A percentile compares a stretch with the other conserved stretches of the same genome.
Conservation (phyloP, 2,113 vertebrate species). For the Hipposideros armiger region DNA sequence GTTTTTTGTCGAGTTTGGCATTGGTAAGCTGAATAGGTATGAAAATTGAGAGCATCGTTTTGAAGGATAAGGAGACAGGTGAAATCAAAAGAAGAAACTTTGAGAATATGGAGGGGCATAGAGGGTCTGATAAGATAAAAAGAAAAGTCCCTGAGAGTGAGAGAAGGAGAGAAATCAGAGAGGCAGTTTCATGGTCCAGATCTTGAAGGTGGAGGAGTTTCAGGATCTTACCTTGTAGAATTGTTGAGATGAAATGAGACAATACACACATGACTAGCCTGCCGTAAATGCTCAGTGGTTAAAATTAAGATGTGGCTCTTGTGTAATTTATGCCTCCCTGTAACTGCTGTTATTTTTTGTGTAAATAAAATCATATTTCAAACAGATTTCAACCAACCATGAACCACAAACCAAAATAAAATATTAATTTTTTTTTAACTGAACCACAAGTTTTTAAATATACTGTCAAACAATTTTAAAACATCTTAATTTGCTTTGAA, state of each 20-base stretch:
- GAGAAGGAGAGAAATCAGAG: neutral
- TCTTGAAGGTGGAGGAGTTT: neutral
- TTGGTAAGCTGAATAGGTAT: neutral
- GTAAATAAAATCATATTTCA: constrained; percentile 64
- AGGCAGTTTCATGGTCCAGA: neutral
- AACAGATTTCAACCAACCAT: constrained; percentile 5
- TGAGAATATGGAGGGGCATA: neutral
- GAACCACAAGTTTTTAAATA: constrained; percentile 51
- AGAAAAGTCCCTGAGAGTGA: neutral
- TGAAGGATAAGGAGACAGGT: neutral
- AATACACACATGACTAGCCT: neutral
- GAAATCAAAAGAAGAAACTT: neutral
- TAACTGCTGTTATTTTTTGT: constrained; percentile 30
- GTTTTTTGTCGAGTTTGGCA: neutral
- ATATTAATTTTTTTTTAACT: constrained; percentile 1
- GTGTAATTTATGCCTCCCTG: neutral
- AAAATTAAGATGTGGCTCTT: neutral
- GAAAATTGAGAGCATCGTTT: neutral
- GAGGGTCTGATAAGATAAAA: constrained; percentile 11
- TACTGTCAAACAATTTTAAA: neutral
- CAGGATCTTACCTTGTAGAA: neutral
- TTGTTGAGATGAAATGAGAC: constrained; percentile 1
- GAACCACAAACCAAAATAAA: constrained; percentile 65
- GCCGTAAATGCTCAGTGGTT: neutral
- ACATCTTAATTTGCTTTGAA: neutral